These are phyloP conservation scores for Hyposoter dolosus DNA, from an alignment of 2,888 invertebrate genomes.

Conservation along the genomic window DNA sequence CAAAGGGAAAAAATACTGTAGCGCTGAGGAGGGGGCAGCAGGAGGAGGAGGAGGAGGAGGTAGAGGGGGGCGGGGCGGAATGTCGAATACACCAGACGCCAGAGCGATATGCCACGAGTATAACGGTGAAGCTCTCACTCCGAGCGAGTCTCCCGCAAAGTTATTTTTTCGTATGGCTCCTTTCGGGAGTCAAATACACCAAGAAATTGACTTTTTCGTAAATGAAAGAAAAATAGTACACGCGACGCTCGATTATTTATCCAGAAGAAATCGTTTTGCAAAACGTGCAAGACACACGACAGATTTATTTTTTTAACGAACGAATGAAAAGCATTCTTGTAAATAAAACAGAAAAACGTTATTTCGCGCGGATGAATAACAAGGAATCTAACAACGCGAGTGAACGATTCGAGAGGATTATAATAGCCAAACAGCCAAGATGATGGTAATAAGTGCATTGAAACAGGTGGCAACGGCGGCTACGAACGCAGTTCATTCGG, in stretches of 20 bases:
- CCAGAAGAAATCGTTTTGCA: not conserved
- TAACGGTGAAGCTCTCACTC: constrained; percentile 57
- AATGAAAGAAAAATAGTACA: constrained; percentile 1
- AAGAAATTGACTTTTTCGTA: not conserved
- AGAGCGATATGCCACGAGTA: constrained; percentile 45
- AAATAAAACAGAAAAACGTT: not conserved
- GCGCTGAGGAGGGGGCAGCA: not conserved
- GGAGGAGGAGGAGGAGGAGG: not conserved
- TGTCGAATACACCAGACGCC: constrained; percentile 49
- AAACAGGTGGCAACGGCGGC: constrained; percentile 82
- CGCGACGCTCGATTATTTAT: not conserved
- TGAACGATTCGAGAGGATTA: constrained; percentile 49
- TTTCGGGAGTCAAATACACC: constrained; percentile 24
- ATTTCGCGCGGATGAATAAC: constrained; percentile 17
- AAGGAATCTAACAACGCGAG: not conserved
- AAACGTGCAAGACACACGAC: not conserved
- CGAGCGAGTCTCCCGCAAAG: constrained; percentile 42
- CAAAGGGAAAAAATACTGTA: not conserved
- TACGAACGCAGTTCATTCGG: constrained; percentile 81
- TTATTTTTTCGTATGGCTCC: constrained; percentile 59
- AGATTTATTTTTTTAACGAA: no score
- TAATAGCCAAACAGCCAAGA: constrained; percentile 63
- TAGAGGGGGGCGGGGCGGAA: not conserved
- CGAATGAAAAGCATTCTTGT: not conserved
- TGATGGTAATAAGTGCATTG: constrained; percentile 82